Evolutionary conservation across 2,888 invertebrate species (phyloP), one percentile per base, ranked within the genome.

Genomic region (Drymonia ruficornis): DNA sequence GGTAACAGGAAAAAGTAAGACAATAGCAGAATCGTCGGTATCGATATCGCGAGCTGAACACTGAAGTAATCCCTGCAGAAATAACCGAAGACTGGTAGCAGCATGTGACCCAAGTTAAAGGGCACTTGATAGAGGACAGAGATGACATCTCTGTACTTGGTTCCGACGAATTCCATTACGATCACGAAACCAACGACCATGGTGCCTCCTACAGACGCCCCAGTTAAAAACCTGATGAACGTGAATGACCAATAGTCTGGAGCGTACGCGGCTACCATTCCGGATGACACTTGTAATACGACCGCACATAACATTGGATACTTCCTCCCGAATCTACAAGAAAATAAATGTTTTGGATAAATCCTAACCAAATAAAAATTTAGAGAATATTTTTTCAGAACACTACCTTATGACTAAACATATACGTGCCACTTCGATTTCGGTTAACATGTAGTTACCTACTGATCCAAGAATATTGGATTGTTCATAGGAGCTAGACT

Each of bases 191-290:
- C 86, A 12, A 76, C 84, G 36, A 96, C 95, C 96, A 97, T 97
- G 0, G 96, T 96, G 15, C 97, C 97, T 47, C 97, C 97, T 0
- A 96, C 96, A 0, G 96, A 96, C 65, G 95, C 84, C 2, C 96
- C 97, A 9, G 95, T 93, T 11, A 96, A 73, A 74, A 97, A 95
- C 59, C 97, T 74, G 50, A 96, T 85, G 0, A 96, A 65, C 15
- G 96, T 93, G 74, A 97, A 96, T 1, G 81, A 69, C 92, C 91
- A 91, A 56, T 73, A 93, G 49, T 94, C 94, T 0, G 96, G 95
- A 0, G 95, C 93, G 55, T 95, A 91, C 0, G 96, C 95, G 4
- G 96, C 95, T 0, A 90, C 89, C 18, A 96, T 90, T 29, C 97
- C 97, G 51, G 94, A 93, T 12, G 93, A 69, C 13, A 96, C 87